Evolutionary conservation across 2,113 vertebrate genomes (phyloP).

Genomic region (Lepus europaeus): DNA sequence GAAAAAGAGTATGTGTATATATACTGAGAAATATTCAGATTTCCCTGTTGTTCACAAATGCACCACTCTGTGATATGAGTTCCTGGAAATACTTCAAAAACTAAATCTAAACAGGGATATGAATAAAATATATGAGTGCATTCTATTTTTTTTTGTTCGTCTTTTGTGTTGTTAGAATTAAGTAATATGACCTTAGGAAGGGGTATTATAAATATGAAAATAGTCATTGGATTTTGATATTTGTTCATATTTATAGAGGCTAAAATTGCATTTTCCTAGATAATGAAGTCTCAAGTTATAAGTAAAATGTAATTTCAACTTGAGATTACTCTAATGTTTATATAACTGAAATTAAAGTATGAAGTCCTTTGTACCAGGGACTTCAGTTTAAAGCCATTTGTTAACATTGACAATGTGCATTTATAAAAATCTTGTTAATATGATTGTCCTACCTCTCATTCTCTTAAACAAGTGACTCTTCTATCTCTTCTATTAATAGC

Average conservation of each 20-base stretch:
- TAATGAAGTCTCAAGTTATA: background rate
- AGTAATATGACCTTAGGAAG: background rate
- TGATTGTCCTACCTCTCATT: background rate
- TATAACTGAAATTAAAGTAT: conserved; percentile 5
- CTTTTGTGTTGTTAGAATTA: background rate
- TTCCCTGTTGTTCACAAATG: background rate
- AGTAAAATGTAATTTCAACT: conserved; percentile 59
- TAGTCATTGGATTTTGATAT: conserved; percentile 40
- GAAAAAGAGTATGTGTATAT: background rate
- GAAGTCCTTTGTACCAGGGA: background rate
- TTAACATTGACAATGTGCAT: background rate
- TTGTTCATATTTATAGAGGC: conserved; percentile 51
- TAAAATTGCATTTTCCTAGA: conserved; percentile 36
- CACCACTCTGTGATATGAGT: background rate
- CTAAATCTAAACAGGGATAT: background rate
- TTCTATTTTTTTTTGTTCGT: background rate
- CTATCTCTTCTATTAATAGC: background rate
- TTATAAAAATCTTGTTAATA: conserved; percentile 25
- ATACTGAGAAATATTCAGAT: background rate
- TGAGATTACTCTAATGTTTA: conserved; percentile 32
- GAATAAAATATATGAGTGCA: background rate
- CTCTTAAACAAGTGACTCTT: conserved; percentile 46
- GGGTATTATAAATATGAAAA: conserved; percentile 24
- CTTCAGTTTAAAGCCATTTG: conserved; percentile 30
- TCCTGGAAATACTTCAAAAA: conserved; percentile 6